phyloP scores from a whole-genome alignment of 2,888 invertebrate species.

The Hemicrepidius hirtus region DNA sequence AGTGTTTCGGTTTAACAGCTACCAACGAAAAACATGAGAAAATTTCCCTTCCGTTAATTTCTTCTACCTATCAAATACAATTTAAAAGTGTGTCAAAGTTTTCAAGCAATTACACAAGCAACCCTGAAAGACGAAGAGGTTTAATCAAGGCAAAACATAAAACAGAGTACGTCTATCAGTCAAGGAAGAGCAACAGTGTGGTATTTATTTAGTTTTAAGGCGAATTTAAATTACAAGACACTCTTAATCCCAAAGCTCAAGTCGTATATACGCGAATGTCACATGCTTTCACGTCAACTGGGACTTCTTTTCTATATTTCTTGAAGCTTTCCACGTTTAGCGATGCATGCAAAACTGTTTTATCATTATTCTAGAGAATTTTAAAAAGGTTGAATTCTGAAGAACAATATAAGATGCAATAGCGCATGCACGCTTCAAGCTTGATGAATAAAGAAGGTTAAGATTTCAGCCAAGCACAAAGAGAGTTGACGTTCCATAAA shows the following conservation, averaged over 20 bases:
- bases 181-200: conserved; percentile 3
- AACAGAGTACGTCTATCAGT: conserved; percentile 4
- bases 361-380: neutral
- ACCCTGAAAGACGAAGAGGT: neutral
- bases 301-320: neutral
- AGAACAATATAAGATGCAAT: conserved; percentile 30
- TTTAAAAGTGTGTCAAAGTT: conserved; percentile 2
- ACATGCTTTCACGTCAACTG: neutral
- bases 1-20: neutral
- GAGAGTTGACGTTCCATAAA: conserved; percentile 40
- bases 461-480: conserved; percentile 38
- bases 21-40: conserved; percentile 3
- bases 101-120: conserved; percentile 15
- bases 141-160: conserved; percentile 9
- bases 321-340: neutral
- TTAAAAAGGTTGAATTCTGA: conserved; percentile 1
- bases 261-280: neutral
- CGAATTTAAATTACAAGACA: neutral
- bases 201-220: conserved; percentile 12
- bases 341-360: conserved; percentile 5
- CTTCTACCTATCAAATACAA: neutral
- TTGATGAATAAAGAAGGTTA: conserved; percentile 18
- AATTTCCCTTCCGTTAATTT: neutral
- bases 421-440: conserved; percentile 7
- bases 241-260: conserved; percentile 1